Base-by-base conservation (phyloP, 2,797 vertebrate species). In the Catamblyrhynchus diadema region DNA sequence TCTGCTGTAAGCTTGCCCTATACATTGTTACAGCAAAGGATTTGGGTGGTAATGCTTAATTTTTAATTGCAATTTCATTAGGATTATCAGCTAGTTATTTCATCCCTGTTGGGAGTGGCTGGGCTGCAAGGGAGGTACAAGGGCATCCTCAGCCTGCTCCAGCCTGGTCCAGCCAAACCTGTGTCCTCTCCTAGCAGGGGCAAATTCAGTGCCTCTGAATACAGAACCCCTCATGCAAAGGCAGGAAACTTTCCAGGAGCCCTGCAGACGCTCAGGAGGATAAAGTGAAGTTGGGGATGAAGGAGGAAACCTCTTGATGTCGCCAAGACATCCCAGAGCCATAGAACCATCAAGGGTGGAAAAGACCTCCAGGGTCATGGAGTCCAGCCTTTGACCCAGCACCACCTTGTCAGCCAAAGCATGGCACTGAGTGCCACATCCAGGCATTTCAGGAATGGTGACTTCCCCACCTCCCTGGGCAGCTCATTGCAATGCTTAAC, bases 41-140 rank as follows among this genome's bases (percentile, higher is more conserved):
- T 91, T 86, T 88, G 72, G 18, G 87, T 81, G 51, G 37, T 69
- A 71, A 77, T 66, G 45, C 82, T 51, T 83, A 21, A 45, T 65
- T 80, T 95, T 89, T 71, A 89, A 75, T 91, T 92, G 83, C 24
- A 32, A 65, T 93, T 94, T 94, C 81, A 64, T 91, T 89, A 47
- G 79, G 71, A 80, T 94, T 87, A 84, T 88, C 57, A 84, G n/a
- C 37, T 35, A 37, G 71, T 94, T 79, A 64, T 84, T 75, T 72
- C 70, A 67, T 65, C 33, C 65, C 60, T 6, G 3, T 37, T 4
- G 7, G 37, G 25, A 27, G 51, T 20, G 35, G 19, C 74, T 50
- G 33, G 66, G 62, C 61, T 65, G 37, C 23, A 51, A 88, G 71
- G 67, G 64, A 81, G 86, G 42, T 14, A 3, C 24, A 15, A 71